Evolutionary conservation across 2,113 vertebrate genomes (phyloP), one percentile per base, ranked within the genome.

Genomic region (Charina bottae): DNA sequence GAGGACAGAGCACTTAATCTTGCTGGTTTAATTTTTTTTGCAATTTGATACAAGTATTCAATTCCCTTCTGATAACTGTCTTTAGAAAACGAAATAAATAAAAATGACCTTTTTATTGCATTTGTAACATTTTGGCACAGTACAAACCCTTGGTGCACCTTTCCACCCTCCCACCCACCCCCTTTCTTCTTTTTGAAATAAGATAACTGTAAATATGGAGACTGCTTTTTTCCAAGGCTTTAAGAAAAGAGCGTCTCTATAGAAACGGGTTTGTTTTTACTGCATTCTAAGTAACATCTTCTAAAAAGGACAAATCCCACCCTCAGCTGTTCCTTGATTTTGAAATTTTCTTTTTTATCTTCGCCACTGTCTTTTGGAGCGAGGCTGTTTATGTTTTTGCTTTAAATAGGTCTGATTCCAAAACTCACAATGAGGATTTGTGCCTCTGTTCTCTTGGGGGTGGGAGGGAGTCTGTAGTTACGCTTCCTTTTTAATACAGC

Each of bases 131-230:
- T 98, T 96, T 98, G 98, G 98, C 98, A 98, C 97, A 97, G 96
- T 98, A 98, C 97, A 98, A 98, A 99, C 97, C 97, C 96, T 97
- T 97, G 95, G 97, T 97, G 96, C 96, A 96, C 96, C 98, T 97
- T 93, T 54, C 46, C 88, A 42, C 46, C 3, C 10, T 3, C 37
- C 49, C 83, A 1, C 3, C 11, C 56, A 2, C 37, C 42, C 33
- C 0, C 21, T 93, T 88, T 93, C 87, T 21, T 92, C 64, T 17
- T 83, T 55, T 84, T 93, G 93, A 93, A 93, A 98, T 97, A 98
- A 98, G 98, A 98, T 98, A 98, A 98, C 98, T 98, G 98, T 97
- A 98, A 98, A 98, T 97, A 98, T 98, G 97, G 93, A 97, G 72
- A 64, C 13, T 33, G 88, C 17, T 13, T 78, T 78, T n/a, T 83